phyloP scores from a whole-genome alignment of 2,888 invertebrate species.

The Hipparchia semele region DNA sequence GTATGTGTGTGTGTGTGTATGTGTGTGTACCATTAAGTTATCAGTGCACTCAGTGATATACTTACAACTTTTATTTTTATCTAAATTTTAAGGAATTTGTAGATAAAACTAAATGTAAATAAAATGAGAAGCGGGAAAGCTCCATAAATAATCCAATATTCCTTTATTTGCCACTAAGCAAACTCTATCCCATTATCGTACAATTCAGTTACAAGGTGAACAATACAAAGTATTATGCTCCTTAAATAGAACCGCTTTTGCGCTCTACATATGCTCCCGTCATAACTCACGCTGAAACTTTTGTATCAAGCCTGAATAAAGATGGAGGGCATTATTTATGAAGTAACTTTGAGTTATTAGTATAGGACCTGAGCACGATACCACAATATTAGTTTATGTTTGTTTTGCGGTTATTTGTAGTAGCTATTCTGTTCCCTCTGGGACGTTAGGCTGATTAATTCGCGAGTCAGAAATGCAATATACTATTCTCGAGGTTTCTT shows the following conservation, averaged over 20 bases:
- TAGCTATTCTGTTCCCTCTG: neutral
- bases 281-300: constrained; percentile 40
- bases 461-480: neutral
- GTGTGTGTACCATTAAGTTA: no score
- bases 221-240: constrained; percentile 9
- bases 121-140: no score
- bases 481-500: neutral
- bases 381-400: constrained; percentile 56
- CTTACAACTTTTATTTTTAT: no score
- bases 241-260: constrained; percentile 5
- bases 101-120: no score
- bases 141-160: no score
- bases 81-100: no score
- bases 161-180: neutral
- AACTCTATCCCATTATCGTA: neutral
- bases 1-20: no score
- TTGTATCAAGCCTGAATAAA: constrained; percentile 45
- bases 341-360: constrained; percentile 61
- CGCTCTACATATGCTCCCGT: constrained; percentile 29
- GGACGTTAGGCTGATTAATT: neutral
- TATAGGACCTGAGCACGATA: constrained; percentile 49
- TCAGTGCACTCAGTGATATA: no score
- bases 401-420: constrained; percentile 11
- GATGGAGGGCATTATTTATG: constrained; percentile 53
- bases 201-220: neutral